Conservation (phyloP, 2,888 invertebrate species). For the Andrena hattorfiana region DNA sequence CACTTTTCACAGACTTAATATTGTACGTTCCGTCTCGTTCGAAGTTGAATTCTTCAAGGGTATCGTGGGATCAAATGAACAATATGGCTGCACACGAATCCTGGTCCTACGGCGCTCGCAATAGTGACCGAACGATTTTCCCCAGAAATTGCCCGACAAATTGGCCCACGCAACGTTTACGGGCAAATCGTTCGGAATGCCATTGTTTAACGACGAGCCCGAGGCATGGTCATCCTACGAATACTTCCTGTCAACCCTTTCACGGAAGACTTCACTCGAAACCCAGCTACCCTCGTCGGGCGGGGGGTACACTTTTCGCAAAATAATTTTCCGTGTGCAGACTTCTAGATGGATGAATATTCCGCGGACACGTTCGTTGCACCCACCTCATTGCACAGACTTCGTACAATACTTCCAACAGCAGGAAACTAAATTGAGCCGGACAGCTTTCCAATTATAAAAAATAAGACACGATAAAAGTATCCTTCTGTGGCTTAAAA, state of each 20-base stretch:
- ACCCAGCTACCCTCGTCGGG: conserved; percentile 32
- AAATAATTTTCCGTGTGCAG: conserved; percentile 54
- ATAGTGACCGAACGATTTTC: conserved; percentile 83
- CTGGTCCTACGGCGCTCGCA: conserved; percentile 46
- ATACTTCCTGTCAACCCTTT: conserved; percentile 78
- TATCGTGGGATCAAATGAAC: conserved; percentile 61
- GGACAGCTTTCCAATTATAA: background rate
- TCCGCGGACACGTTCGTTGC: background rate
- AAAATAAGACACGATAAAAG: no score
- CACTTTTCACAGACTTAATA: background rate
- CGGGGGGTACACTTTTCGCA: conserved; percentile 33
- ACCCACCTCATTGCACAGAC: background rate
- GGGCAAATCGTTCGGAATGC: conserved; percentile 83
- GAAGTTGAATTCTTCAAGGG: conserved; percentile 21
- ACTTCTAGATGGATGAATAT: background rate
- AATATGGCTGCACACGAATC: conserved; percentile 56
- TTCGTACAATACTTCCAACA: background rate
- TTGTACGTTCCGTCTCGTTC: background rate
- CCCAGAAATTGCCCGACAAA: conserved; percentile 84
- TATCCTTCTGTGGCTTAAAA: no score
- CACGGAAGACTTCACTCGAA: conserved; percentile 73
- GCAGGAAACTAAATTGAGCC: background rate
- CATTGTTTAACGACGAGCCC: conserved; percentile 82
- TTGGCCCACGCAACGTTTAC: conserved; percentile 80
- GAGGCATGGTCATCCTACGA: conserved; percentile 80